phyloP scores from a whole-genome alignment of 2,113 vertebrate species.

The Elanus axillaris region DNA sequence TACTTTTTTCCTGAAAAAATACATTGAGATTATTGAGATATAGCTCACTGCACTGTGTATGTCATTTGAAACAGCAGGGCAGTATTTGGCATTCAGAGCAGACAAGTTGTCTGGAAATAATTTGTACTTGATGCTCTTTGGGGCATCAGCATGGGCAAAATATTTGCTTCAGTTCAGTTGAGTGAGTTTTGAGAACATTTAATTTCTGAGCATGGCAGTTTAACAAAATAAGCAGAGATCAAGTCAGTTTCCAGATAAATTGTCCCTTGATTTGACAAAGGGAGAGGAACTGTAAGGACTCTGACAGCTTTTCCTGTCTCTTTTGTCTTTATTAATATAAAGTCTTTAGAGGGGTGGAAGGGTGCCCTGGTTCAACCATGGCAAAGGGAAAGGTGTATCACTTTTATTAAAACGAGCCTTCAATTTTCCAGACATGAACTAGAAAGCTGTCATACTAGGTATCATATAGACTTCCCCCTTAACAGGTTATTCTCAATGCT shows the following conservation, averaged over 20 bases:
- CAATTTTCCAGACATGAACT: not conserved
- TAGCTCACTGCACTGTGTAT: not conserved
- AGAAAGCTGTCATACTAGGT: not conserved
- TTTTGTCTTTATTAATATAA: not conserved
- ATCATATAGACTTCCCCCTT: not conserved
- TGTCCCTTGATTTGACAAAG: not conserved
- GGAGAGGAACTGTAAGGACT: not conserved
- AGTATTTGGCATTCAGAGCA: not conserved
- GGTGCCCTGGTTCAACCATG: too few relatives aligned
- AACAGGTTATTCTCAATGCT: not conserved
- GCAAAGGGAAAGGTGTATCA: not conserved
- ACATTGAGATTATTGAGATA: not conserved
- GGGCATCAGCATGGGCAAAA: not conserved
- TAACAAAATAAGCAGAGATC: not conserved
- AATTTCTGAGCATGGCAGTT: not conserved
- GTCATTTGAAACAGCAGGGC: not conserved
- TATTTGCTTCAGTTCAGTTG: not conserved
- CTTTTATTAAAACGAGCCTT: not conserved
- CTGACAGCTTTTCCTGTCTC: not conserved
- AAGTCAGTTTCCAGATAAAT: not conserved
- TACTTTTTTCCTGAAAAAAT: not conserved
- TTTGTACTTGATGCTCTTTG: not conserved
- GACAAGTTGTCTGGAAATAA: not conserved
- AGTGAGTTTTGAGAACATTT: not conserved
- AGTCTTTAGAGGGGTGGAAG: not conserved